Evolutionary conservation across 1,140 invertebrate genomes (phyloP).

Genomic region (Bradynema listronoti): DNA sequence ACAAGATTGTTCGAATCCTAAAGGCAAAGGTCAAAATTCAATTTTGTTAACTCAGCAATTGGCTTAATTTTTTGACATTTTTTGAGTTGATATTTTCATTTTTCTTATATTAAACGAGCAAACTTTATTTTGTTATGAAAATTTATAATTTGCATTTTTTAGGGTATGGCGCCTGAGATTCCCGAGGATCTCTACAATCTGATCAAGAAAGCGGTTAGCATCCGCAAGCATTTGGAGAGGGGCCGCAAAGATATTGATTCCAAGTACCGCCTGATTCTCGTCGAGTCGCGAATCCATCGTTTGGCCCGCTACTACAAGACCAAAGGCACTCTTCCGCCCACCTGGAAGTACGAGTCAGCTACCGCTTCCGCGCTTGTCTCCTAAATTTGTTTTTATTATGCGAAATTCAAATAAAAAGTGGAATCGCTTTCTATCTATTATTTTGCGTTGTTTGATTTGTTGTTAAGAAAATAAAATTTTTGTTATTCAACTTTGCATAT

Average conservation of each 20-base stretch:
- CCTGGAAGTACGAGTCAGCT: constrained; percentile 97
- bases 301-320: constrained; percentile 96
- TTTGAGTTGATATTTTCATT: background rate
- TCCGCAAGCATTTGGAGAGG: constrained; percentile 92
- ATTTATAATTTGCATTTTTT: constrained; percentile 59
- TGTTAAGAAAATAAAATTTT: constrained; percentile 2
- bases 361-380: constrained; percentile 95
- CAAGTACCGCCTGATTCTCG: constrained; percentile 96
- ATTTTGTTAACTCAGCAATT: constrained; percentile 15
- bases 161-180: constrained; percentile 87
- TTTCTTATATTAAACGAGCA: too few species aligned
- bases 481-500: background rate
- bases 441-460: constrained; percentile 20
- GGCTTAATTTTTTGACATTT: constrained; percentile 13
- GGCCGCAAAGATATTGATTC: constrained; percentile 83
- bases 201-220: constrained; percentile 97
- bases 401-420: background rate
- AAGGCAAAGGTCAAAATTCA: constrained; percentile 64
- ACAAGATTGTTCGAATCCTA: constrained; percentile 93
- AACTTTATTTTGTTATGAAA: background rate
- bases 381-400: constrained; percentile 63
- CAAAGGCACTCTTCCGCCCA: constrained; percentile 84
- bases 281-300: constrained; percentile 95
- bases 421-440: background rate
- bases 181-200: constrained; percentile 96